A percentile compares a stretch with the other conserved stretches of the same genome.
Evolutionary conservation across 2,888 invertebrate species (phyloP).

Genomic region (Oxystoma pomonae): DNA sequence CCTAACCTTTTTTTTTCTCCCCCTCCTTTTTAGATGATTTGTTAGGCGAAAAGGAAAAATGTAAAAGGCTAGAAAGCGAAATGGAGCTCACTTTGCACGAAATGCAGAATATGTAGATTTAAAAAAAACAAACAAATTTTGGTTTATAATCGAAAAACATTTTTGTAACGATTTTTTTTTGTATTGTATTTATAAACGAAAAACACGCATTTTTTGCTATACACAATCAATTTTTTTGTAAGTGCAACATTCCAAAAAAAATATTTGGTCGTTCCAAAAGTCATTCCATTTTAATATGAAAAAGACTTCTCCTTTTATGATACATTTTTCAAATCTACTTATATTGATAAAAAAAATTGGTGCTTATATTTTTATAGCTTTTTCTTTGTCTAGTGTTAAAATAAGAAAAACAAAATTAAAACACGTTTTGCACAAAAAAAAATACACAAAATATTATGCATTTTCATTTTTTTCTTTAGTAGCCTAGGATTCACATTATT

Average conservation of each 20-base stretch:
- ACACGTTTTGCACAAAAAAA: background rate
- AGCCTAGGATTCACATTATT: background rate
- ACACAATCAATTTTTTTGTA: background rate
- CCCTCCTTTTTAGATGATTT: conserved; percentile 80
- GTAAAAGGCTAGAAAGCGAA: conserved; percentile 94
- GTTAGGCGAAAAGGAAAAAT: conserved; percentile 90
- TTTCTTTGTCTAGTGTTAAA: background rate
- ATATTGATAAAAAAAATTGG: background rate
- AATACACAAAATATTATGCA: background rate
- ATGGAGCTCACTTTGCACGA: conserved; percentile 99
- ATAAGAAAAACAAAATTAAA: background rate
- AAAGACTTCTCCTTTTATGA: background rate
- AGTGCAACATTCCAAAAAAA: background rate
- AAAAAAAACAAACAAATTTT: background rate
- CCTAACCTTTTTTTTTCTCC: conserved; percentile 40
- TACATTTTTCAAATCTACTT: background rate
- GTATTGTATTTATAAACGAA: background rate
- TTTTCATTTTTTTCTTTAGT: background rate
- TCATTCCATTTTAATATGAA: background rate
- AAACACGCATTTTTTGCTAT: background rate
- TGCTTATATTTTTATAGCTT: background rate
- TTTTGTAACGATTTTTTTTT: background rate
- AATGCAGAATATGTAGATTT: conserved; percentile 91
- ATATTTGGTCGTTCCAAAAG: background rate
- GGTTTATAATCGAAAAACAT: no score